Evolutionary conservation across 2,888 invertebrate genomes (phyloP).

Genomic region (Drosophila mayaguana): DNA sequence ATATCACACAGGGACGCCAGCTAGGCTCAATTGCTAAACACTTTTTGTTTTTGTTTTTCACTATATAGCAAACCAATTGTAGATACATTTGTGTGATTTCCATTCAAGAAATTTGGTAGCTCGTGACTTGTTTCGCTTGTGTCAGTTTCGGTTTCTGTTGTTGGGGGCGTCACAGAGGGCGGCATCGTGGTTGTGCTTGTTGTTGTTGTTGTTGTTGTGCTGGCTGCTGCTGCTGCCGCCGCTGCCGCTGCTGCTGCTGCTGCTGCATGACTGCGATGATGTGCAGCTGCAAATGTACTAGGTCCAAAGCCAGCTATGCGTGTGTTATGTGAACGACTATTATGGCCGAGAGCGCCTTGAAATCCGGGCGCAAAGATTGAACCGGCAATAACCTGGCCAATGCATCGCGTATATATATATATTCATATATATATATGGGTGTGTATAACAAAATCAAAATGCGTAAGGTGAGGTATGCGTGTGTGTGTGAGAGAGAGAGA

Average conservation of each 20-base stretch:
- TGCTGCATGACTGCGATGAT: constrained; percentile 59
- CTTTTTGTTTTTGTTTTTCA: constrained; percentile 33
- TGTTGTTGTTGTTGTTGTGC: constrained; percentile 33
- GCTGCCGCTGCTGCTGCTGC: constrained; percentile 40
- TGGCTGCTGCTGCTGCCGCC: constrained; percentile 40
- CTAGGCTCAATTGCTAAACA: constrained; percentile 60
- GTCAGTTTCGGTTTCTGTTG: constrained; percentile 45
- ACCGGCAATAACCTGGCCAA: constrained; percentile 82
- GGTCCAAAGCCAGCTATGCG: constrained; percentile 64
- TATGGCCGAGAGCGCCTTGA: constrained; percentile 82
- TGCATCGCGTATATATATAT: constrained; percentile 26
- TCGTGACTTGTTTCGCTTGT: constrained; percentile 53
- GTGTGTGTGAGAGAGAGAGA: constrained; percentile 3
- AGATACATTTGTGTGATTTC: constrained; percentile 81
- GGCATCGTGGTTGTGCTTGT: constrained; percentile 42
- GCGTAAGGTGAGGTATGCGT: constrained; percentile 13
- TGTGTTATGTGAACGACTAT: constrained; percentile 82
- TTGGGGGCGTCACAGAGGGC: constrained; percentile 35
- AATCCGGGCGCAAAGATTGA: constrained; percentile 84
- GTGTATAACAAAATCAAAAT: constrained; percentile 21
- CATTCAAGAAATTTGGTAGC: constrained; percentile 69
- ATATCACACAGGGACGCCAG: constrained; percentile 45
- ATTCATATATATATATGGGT: neutral
- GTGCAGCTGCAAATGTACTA: constrained; percentile 41
- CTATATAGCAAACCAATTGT: constrained; percentile 76